Base-by-base conservation (phyloP, 2,888 invertebrate species). In the Agrypnus murinus region DNA sequence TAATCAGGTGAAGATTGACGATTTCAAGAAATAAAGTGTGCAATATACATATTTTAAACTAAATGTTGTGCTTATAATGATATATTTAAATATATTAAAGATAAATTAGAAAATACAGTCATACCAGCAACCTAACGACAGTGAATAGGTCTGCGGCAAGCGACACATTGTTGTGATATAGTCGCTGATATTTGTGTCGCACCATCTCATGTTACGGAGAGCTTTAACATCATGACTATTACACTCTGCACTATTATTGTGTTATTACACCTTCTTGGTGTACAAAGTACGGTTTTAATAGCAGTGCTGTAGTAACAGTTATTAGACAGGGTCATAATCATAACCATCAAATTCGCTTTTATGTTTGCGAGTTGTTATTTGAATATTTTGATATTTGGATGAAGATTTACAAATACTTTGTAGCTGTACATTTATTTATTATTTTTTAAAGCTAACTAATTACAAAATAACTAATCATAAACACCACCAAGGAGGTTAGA, bases 91-190 rank as follows among this genome's bases (percentile, higher is more conserved):
- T 25, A 55, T 32, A 8, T 19, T n/a, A 53, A 3, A 53, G 53
- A 32, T 48, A 53, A 55, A 36, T 19, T 4, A 40, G 19, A n/a
- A 57, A 32, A 65, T 45, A 12, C 15, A 55, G 19, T 71, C 79
- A 76, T 77, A 82, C 82, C 81, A 81, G 67, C 60, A 81, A 75
- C 14, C 78, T 74, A 19, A 79, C 74, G 48, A 81, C 66, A 31
- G 79, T 77, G 48, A 78, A 77, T 45, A 82, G 75, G 73, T 82
- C 81, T 58, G 78, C 77, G 25, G 80, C 79, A 48, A 82, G 75
- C 12, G 79, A 77, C 10, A 78, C 76, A 74, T 82, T 81, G 68
- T 75, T 73, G 64, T 79, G 75, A 65, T 81, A 77, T 43, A 79
- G 72, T 69, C 74, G 74, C 71, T 81, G 79, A 72, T 79, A 80